Evolutionary conservation across 2,797 vertebrate species (phyloP).

Genomic region (Ceryle rudis): DNA sequence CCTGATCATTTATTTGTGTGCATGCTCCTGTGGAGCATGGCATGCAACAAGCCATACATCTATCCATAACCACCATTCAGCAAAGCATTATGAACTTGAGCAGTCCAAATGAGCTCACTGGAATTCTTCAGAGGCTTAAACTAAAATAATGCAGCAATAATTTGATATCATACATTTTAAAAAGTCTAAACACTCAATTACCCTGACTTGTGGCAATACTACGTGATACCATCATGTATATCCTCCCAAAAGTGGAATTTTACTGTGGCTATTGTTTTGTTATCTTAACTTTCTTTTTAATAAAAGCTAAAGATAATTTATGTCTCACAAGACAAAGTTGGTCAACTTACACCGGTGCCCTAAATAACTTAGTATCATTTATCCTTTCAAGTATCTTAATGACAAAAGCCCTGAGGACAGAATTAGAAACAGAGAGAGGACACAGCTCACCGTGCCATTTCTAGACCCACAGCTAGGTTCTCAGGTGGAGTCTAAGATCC

Average conservation of each 20-base stretch:
- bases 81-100: background rate
- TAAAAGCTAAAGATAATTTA: slow-evolving; percentile 10
- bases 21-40: background rate
- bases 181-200: background rate
- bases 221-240: background rate
- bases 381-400: slow-evolving; percentile 6
- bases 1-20: background rate
- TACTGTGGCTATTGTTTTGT: background rate
- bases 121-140: background rate
- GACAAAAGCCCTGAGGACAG: background rate
- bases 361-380: slow-evolving; percentile 13
- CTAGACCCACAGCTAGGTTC: background rate
- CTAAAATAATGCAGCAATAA: background rate
- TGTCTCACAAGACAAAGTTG: background rate
- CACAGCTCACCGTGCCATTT: background rate
- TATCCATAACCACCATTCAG: background rate
- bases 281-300: slow-evolving; percentile 23
- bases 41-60: background rate
- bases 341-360: background rate
- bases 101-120: background rate
- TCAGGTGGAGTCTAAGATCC: slow-evolving; percentile 7
- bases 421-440: background rate
- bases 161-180: background rate
- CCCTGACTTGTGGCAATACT: background rate
- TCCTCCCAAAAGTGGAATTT: slow-evolving; percentile 7